These are phyloP conservation scores for Leptogaster cylindrica DNA, from an alignment of 2,888 invertebrate species.

Conservation along the genomic window DNA sequence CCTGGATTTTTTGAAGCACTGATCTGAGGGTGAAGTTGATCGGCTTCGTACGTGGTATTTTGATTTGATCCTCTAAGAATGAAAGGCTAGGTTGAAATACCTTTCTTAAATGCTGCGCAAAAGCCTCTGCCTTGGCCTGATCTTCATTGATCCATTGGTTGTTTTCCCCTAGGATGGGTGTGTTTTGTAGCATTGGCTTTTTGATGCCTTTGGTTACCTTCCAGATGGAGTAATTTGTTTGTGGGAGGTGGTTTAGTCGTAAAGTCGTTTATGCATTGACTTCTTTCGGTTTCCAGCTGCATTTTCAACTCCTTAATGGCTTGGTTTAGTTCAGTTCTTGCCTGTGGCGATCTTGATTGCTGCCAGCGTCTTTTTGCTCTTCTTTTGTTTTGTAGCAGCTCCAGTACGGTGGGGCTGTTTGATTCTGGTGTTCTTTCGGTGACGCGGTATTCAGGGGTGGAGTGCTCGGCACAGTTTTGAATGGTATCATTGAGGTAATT, in stretches of 20 bases:
- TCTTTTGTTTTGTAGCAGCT: constrained; percentile 8
- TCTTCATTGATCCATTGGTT: not conserved
- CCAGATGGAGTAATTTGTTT: not conserved
- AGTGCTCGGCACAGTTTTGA: not conserved
- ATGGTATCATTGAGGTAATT: constrained; percentile 6
- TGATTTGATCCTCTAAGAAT: constrained; percentile 2
- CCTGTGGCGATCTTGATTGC: constrained; percentile 7
- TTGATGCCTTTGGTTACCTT: not conserved
- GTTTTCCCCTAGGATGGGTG: not conserved
- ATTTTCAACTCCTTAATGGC: constrained; percentile 12
- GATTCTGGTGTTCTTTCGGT: not conserved
- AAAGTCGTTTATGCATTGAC: not conserved
- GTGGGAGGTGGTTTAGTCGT: not conserved
- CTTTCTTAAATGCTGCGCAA: not conserved
- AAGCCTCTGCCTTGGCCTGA: not conserved
- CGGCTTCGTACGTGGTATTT: not conserved
- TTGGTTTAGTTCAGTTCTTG: constrained; percentile 1
- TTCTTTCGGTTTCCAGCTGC: constrained; percentile 10
- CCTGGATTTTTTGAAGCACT: constrained; percentile 1
- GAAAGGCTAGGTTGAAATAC: constrained; percentile 3
- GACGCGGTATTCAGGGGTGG: not conserved
- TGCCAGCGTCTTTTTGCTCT: constrained; percentile 7
- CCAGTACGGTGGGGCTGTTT: not conserved
- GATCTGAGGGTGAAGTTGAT: not conserved
- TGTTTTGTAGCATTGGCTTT: not conserved